Evolutionary conservation across 2,888 invertebrate species (phyloP), one percentile per base, ranked within the genome.

Genomic region (Nomada lathburiana): DNA sequence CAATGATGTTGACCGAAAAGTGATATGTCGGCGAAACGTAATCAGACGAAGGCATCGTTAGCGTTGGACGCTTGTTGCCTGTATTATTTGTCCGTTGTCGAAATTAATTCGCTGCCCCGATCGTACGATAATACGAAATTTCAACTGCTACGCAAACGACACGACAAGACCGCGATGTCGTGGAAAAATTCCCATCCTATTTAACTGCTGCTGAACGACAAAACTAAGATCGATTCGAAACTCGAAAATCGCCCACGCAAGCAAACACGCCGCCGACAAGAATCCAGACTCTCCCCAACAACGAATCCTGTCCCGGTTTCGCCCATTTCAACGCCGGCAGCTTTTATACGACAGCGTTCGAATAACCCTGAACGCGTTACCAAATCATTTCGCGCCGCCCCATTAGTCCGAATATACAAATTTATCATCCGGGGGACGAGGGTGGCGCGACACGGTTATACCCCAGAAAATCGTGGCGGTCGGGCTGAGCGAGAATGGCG

Each of bases 401-500:
- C 63, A 63, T 68, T 80, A 76, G 72, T 72, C 76, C 72, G 76
- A 60, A 80, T 73, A 72, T 68, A 76, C 82, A 80, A 82, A 82
- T 82, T 76, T 72, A 80, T 80, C 80, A 57, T 68, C 18, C 36
- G 62, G 67, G 62, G 63, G 16, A 5, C 18, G 7, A 16, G 60
- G 59, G 59, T 13, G 59, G n/a, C 18, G n/a, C 47, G 36, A 7
- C 23, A 13, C 20, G n/a, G 57, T 47, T 64, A 42, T 42, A 36
- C 52, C 62, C 60, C 59, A 67, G 70, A 72, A 75, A 80, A 68
- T 79, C 79, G 70, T 77, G 78, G 69, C 81, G 76, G 62, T 76
- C 47, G 78, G 83, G 80, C 83, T 72, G 76, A 81, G 83, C 81
- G 86, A 76, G 79, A 82, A 86, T 85, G 77, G 78, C 74, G 80